These are phyloP conservation scores for Scaptodrosophila lebanonensis DNA, from an alignment of 1,140 invertebrate species.

Conservation along the genomic window DNA sequence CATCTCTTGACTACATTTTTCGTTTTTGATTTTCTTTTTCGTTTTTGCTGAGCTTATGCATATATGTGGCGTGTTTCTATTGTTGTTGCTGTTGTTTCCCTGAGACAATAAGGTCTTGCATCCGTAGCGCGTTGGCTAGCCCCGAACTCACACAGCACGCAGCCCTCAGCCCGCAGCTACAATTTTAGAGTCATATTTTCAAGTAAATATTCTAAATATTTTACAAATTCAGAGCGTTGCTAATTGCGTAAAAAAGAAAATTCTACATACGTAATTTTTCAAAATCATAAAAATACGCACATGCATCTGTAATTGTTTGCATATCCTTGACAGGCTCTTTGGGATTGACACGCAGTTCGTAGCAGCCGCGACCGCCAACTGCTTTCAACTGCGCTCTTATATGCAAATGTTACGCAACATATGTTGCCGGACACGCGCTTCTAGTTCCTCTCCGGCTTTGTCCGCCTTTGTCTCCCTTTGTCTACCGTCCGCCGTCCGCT, in stretches of 20 bases:
- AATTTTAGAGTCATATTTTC: slow-evolving; percentile 4
- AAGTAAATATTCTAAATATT: slow-evolving; percentile 9
- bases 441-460: slow-evolving; percentile 12
- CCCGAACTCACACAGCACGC: slow-evolving; percentile 27
- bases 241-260: slow-evolving; percentile 38
- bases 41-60: slow-evolving; percentile 39
- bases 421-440: slow-evolving; percentile 48
- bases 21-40: background rate
- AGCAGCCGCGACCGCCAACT: slow-evolving; percentile 11
- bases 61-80: too few species aligned
- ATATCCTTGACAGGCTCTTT: slow-evolving; percentile 41
- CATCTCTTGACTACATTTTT: slow-evolving; percentile 45
- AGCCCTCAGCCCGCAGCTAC: slow-evolving; percentile 2
- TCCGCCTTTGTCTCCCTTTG: slow-evolving; percentile 22
- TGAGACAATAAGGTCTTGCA: too few species aligned
- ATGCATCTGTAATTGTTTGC: slow-evolving; percentile 69
- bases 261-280: slow-evolving; percentile 15
- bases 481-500: slow-evolving; percentile 1
- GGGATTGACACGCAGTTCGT: too few species aligned
- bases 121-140: too few species aligned
- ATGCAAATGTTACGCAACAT: slow-evolving; percentile 66
- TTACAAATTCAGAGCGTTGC: slow-evolving; percentile 40
- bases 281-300: too few species aligned
- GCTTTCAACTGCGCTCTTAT: slow-evolving; percentile 28
- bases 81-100: slow-evolving; percentile 16